phyloP scores from a whole-genome alignment of 2,797 vertebrate species.

The Dermochelys coriacea region DNA sequence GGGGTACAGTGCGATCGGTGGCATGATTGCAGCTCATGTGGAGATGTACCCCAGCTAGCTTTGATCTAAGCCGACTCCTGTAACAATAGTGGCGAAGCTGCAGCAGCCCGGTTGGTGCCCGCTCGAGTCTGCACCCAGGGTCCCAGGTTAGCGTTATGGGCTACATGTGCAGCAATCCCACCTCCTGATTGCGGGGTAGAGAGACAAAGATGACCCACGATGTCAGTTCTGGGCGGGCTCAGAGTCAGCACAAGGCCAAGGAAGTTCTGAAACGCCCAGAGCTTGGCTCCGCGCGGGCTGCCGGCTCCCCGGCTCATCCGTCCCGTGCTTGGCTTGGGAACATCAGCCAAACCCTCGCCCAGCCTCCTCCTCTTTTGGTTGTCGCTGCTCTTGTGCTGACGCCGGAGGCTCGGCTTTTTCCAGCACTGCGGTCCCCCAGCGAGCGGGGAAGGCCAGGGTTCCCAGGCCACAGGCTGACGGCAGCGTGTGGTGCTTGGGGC shows the following conservation, averaged over 20 bases:
- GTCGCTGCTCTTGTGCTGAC: neutral
- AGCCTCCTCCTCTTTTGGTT: neutral
- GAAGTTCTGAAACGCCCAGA: neutral
- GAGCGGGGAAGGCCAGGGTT: neutral
- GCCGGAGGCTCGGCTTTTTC: neutral
- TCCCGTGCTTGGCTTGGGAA: neutral
- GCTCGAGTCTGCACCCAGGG: fast-evolving
- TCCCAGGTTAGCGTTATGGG: neutral
- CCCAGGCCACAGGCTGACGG: neutral
- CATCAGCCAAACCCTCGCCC: neutral
- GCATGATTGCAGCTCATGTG: neutral
- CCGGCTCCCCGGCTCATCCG: neutral
- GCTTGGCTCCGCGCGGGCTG: neutral
- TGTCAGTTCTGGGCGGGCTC: neutral
- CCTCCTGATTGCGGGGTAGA: neutral
- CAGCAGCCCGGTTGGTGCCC: neutral
- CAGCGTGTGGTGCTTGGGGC: neutral
- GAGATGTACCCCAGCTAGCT: neutral
- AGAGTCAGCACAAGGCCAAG: neutral
- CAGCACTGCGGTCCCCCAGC: neutral
- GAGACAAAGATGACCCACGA: no score
- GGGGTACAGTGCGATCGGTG: neutral
- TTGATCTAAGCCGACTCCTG: neutral
- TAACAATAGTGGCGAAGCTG: neutral
- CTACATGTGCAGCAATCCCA: neutral